These are phyloP conservation scores for Tragelaphus strepsiceros DNA, from an alignment of 2,113 vertebrate genomes.

Conservation along the genomic window DNA sequence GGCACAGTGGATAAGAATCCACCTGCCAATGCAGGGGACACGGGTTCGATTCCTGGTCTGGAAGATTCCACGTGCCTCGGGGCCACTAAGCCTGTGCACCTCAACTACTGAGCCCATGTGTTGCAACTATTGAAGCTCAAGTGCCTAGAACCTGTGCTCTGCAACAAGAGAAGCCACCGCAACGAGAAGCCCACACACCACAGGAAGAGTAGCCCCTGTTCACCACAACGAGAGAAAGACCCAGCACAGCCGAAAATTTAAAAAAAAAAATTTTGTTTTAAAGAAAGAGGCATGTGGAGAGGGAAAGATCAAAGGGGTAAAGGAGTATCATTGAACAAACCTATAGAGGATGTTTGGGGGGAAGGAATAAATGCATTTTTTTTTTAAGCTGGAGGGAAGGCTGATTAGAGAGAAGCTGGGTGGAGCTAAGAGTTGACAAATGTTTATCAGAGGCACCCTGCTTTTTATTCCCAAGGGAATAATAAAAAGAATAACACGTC, in stretches of 20 bases:
- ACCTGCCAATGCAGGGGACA: neutral
- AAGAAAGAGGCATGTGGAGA: neutral
- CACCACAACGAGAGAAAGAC: neutral
- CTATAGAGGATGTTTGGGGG: neutral
- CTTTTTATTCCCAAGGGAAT: neutral
- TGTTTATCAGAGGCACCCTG: neutral
- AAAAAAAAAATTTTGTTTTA: neutral
- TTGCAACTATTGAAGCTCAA: neutral
- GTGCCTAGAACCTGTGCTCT: neutral
- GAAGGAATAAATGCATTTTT: neutral
- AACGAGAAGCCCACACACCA: rapidly evolving
- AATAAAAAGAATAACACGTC: neutral
- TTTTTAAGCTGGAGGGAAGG: neutral
- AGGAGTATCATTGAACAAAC: neutral
- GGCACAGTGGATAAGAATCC: neutral
- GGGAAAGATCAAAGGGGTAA: neutral
- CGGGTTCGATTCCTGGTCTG: neutral
- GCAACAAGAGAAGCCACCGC: neutral
- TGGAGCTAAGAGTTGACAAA: neutral
- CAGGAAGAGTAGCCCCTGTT: neutral
- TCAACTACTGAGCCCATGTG: neutral
- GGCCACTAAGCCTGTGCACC: neutral
- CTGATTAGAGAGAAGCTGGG: neutral
- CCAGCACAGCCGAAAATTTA: rapidly evolving
- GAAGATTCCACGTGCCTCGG: neutral